Evolutionary conservation across 2,888 invertebrate genomes (phyloP), one percentile per base, ranked within the genome.

Genomic region (Marronus borbonicus): DNA sequence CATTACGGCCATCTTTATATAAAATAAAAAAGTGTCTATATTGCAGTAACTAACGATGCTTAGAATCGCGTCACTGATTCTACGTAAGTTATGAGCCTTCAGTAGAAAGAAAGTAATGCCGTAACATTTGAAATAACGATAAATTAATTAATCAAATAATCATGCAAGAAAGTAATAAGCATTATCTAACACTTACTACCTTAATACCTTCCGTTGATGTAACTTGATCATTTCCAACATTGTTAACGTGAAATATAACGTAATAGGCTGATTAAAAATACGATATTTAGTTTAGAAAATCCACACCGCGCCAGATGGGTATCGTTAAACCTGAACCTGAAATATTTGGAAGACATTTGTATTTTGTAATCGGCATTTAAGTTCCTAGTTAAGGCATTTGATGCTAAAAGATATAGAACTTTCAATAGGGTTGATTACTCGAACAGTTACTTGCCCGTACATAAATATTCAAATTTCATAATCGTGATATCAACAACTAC

Each of bases 331-430:
- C 17, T 55, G 17, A 17, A 17, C 17, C 17, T 17, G 17, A 20
- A 14, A 17, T 55, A 49, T 52, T 1, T 68, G n/a, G 64, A 65
- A 65, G 64, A 68, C 31, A 31, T 49, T 39, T 68, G 31, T 55
- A 58, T 55, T 70, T 70, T 70, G 70, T 70, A 70, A 55, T 70
- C 52, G 70, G 70, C 58, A 70, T 70, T 70, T 70, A 70, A 58
- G 70, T 70, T 70, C 55, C 70, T 70, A 17, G 70, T 58, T 70
- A 58, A 70, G 55, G 55, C 70, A 70, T 70, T 70, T 70, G n/a
- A 36, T 55, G 55, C 55, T 55, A n/a, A 17, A 52, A 36, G 70
- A 36, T 58, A 36, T 55, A 17, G 36, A 70, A 70, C 70, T 70
- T 70, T 70, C 70, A 55, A 70, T 70, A 70, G 55, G 58, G 58